Conservation (phyloP, 35 echinoderm and acorn worm genomes). For the Holothuria glaberrima region DNA sequence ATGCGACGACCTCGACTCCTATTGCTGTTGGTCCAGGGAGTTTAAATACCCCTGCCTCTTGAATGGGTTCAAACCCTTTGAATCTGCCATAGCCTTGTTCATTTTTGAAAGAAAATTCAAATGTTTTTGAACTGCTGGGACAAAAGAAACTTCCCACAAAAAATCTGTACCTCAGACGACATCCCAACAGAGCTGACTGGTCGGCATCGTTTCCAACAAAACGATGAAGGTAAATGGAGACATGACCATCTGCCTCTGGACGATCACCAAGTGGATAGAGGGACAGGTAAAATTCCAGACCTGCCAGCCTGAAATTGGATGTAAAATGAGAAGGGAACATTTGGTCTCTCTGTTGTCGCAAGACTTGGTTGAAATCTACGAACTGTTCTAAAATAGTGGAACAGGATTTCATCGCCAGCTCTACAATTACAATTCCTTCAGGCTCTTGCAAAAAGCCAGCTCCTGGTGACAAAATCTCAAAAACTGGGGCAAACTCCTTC, state of each 20-base stretch:
- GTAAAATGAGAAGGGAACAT: slow-evolving; percentile 89
- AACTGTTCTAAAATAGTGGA: slow-evolving; percentile 83
- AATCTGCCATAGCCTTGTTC: slow-evolving; percentile 92
- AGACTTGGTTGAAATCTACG: slow-evolving; percentile 82
- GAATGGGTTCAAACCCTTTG: slow-evolving; percentile 89
- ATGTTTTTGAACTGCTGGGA: slow-evolving; percentile 76
- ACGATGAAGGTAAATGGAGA: slow-evolving; percentile 96
- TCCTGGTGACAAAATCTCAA: slow-evolving; percentile 75
- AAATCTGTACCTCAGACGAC: slow-evolving; percentile 87
- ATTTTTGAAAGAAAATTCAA: slow-evolving; percentile 94
- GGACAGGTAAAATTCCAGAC: slow-evolving; percentile 91
- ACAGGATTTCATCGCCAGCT: slow-evolving; percentile 90
- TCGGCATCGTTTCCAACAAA: slow-evolving; percentile 69
- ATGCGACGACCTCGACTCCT: slow-evolving; percentile 87
- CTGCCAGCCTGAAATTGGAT: slow-evolving; percentile 86
- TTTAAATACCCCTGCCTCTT: slow-evolving; percentile 62
- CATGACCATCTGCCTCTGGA: slow-evolving; percentile 80
- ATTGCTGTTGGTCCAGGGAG: slow-evolving; percentile 69
- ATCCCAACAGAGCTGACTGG: slow-evolving; percentile 73
- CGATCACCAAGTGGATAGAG: slow-evolving; percentile 90
- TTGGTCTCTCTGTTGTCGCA: slow-evolving; percentile 72
- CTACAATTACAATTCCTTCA: slow-evolving; percentile 86
- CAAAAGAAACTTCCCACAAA: slow-evolving; percentile 79
- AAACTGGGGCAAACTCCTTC: slow-evolving; percentile 82
- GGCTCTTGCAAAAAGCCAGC: slow-evolving; percentile 90